Base-by-base conservation (phyloP, 2,888 invertebrate genomes). In the Xestia ashworthii region DNA sequence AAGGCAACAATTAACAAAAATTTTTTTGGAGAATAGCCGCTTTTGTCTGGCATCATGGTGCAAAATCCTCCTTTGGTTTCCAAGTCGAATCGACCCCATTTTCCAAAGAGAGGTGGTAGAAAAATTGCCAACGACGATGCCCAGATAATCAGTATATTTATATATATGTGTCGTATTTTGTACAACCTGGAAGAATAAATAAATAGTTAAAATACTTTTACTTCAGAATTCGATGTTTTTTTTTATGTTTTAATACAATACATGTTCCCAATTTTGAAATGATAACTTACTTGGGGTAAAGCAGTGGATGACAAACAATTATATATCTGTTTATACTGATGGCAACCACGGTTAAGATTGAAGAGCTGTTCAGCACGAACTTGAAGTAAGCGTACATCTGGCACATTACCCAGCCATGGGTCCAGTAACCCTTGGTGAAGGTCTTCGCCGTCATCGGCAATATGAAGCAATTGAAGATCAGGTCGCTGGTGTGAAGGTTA, bases 251-350 rank as follows among this genome's bases (percentile, higher is more conserved):
- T 19, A 41, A n/a, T 19, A n/a, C n/a, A n/a, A n/a, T 32, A n/a
- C 9, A 73, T 44, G 5, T 25, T 5, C 6, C 0, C 38, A 53
- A 72, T 22, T 32, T 48, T 55, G 12, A 32, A 14, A 62, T 14
- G 0, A 46, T 55, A 16, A 94, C 97, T 97, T 96, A 98, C 98
- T 97, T 98, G 50, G 98, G 97, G 93, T 98, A 98, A 16, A 98
- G 94, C 70, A 97, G 96, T 0, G 98, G 98, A 93, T 98, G 98
- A 53, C 98, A 98, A 81, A 98, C 98, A 97, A 98, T 98, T 81
- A 98, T 97, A 92, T 98, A 98, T 94, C 98, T 97, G 95, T 98
- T 98, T 92, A 98, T 97, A 50, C 98, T 98, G 90, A 98, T 98
- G 75, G 98, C 97, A 60, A 98, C 96, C 12, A 98, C 97, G n/a